These are phyloP conservation scores for Micrasema minimum DNA, from an alignment of 1,140 invertebrate species.

Conservation along the genomic window DNA sequence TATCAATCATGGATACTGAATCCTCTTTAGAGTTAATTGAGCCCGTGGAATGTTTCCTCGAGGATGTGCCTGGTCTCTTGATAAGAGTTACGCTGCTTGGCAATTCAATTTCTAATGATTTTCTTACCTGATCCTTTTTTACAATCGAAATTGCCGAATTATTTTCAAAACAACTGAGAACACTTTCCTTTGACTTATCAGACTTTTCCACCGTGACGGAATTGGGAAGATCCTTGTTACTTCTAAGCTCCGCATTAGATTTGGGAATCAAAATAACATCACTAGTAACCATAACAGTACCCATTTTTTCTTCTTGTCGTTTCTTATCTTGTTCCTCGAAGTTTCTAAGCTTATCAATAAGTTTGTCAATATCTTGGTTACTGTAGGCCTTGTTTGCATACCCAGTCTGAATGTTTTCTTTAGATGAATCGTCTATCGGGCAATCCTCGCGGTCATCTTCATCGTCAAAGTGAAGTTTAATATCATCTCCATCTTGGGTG, in stretches of 20 bases:
- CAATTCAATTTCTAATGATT: conserved; percentile 63
- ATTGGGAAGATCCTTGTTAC: conserved; percentile 62
- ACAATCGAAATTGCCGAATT: conserved; percentile 66
- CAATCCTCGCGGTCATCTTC: conserved; percentile 57
- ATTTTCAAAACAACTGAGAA: conserved; percentile 65
- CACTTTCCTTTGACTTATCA: conserved; percentile 62
- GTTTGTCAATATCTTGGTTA: conserved; percentile 59
- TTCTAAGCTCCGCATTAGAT: conserved; percentile 61
- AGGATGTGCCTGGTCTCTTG: conserved; percentile 62
- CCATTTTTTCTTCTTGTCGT: conserved; percentile 63
- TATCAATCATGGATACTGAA: conserved; percentile 64
- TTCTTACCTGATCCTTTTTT: conserved; percentile 63
- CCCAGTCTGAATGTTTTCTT: conserved; percentile 60
- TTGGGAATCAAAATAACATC: conserved; percentile 65
- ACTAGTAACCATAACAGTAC: conserved; percentile 63
- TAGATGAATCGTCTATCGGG: conserved; percentile 56
- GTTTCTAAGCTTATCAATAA: conserved; percentile 65
- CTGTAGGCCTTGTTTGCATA: conserved; percentile 56
- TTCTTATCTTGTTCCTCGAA: conserved; percentile 66
- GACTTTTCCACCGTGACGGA: conserved; percentile 60
- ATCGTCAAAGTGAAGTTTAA: conserved; percentile 60
- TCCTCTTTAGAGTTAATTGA: conserved; percentile 63
- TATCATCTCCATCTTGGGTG: conserved; percentile 40
- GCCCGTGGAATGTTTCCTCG: conserved; percentile 64
- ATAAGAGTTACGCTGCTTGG: conserved; percentile 65